Evolutionary conservation across 2,888 invertebrate genomes (phyloP).

Genomic region (Lithophane ornitopus): DNA sequence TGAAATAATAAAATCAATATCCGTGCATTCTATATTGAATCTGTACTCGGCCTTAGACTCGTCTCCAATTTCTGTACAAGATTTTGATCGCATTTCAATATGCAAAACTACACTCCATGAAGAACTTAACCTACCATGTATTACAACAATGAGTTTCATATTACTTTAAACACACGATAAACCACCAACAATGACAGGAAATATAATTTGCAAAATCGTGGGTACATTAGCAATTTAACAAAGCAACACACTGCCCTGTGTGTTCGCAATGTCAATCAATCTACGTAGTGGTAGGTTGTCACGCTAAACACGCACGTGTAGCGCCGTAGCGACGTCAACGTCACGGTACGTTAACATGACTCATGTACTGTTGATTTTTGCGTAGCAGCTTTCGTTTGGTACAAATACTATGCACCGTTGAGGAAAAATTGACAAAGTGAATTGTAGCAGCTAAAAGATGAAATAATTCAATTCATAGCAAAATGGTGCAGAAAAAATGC

Average conservation of each 20-base stretch:
- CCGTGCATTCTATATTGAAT: not conserved
- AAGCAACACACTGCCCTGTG: slow-evolving; percentile 67
- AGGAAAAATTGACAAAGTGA: not conserved
- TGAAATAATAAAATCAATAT: not conserved
- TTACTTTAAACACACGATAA: slow-evolving; percentile 42
- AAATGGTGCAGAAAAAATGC: not conserved
- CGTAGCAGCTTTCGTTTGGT: slow-evolving; percentile 15
- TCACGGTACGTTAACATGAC: slow-evolving; percentile 76
- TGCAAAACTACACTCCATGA: slow-evolving; percentile 1
- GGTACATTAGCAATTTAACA: slow-evolving; percentile 68
- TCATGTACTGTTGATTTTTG: slow-evolving; percentile 64
- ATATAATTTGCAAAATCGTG: slow-evolving; percentile 64
- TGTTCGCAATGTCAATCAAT: slow-evolving; percentile 82
- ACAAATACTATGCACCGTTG: not conserved
- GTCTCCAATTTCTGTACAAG: slow-evolving; percentile 2
- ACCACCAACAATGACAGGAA: slow-evolving; percentile 64
- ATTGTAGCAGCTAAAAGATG: not conserved
- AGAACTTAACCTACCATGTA: not conserved
- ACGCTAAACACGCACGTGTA: slow-evolving; percentile 78
- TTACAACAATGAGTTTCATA: slow-evolving; percentile 16
- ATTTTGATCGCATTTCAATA: not conserved
- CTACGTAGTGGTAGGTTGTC: slow-evolving; percentile 77
- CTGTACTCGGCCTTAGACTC: not conserved
- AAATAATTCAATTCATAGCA: not conserved
- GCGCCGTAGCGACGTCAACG: slow-evolving; percentile 69